Percentiles rank a stretch among this genome's conserved stretches.
Evolutionary conservation across 1,140 invertebrate species (phyloP).

Genomic region (Megalopta genalis): DNA sequence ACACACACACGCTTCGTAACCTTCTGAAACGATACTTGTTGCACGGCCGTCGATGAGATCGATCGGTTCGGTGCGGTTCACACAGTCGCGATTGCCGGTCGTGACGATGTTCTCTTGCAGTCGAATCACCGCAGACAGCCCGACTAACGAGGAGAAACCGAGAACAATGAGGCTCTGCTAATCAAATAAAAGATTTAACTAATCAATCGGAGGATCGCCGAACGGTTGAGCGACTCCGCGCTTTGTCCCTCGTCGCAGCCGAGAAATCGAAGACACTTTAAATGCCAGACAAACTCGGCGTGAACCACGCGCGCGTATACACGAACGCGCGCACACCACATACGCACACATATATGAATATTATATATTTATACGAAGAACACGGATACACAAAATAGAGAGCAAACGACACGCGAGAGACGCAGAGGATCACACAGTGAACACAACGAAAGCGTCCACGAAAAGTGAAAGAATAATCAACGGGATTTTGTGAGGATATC

Average conservation of each 20-base stretch:
- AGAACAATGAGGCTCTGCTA: not conserved
- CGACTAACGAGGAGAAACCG: not conserved
- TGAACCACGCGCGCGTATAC: not conserved
- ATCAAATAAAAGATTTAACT: not conserved
- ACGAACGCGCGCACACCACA: not conserved
- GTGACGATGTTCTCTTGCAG: not conserved
- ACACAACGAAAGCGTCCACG: conserved; percentile 42
- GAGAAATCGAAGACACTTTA: not conserved
- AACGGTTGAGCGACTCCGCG: not conserved
- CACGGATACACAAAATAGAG: not conserved
- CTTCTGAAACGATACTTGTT: not conserved
- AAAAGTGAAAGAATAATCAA: conserved; percentile 41
- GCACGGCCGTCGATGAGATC: not conserved
- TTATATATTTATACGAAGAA: too few species aligned
- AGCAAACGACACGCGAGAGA: conserved; percentile 37
- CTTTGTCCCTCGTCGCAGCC: not conserved
- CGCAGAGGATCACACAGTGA: conserved; percentile 29
- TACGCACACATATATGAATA: not conserved
- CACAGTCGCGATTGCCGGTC: too few species aligned
- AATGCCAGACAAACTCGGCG: too few species aligned
- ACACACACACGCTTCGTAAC: not conserved
- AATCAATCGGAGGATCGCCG: not conserved
- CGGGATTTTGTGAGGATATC: conserved; percentile 45
- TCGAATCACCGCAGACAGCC: not conserved
- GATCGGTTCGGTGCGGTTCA: not conserved